A percentile compares a stretch with the other conserved stretches of the same genome.
Evolutionary conservation across 1,140 invertebrate genomes (phyloP).

Genomic region (Chlorops oryzae): DNA sequence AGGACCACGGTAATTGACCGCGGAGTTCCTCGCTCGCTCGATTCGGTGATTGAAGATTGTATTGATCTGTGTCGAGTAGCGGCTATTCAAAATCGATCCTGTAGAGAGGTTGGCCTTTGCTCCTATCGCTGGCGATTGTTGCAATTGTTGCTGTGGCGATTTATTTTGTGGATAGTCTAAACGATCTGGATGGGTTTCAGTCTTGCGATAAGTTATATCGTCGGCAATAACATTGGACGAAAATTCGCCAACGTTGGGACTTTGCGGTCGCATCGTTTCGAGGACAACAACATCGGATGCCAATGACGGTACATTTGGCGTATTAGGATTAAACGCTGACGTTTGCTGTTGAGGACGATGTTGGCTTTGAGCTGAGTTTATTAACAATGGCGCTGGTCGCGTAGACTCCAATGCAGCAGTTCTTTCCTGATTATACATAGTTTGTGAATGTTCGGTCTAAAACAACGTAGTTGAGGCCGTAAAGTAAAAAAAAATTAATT

Average conservation of each 20-base stretch:
- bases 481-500: neutral
- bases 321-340: neutral
- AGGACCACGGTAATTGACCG: constrained; percentile 44
- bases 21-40: constrained; percentile 38
- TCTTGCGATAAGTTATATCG: constrained; percentile 31
- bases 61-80: constrained; percentile 30
- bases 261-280: constrained; percentile 4
- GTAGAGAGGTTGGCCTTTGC: constrained; percentile 18
- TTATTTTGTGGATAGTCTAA: constrained; percentile 32
- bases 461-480: neutral
- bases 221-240: constrained; percentile 13
- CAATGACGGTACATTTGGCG: neutral
- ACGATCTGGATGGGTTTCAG: constrained; percentile 37
- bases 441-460: constrained; percentile 1
- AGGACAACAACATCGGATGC: constrained; percentile 13
- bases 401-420: neutral
- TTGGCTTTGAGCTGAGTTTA: neutral
- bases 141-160: constrained; percentile 16
- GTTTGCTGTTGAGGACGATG: neutral
- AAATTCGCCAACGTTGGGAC: neutral
- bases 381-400: neutral
- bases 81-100: constrained; percentile 17
- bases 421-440: neutral
- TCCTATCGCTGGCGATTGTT: constrained; percentile 23
- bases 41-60: constrained; percentile 12